These are phyloP conservation scores for Alviniconcha marisindica DNA, from an alignment of 1,140 invertebrate genomes.

Conservation along the genomic window DNA sequence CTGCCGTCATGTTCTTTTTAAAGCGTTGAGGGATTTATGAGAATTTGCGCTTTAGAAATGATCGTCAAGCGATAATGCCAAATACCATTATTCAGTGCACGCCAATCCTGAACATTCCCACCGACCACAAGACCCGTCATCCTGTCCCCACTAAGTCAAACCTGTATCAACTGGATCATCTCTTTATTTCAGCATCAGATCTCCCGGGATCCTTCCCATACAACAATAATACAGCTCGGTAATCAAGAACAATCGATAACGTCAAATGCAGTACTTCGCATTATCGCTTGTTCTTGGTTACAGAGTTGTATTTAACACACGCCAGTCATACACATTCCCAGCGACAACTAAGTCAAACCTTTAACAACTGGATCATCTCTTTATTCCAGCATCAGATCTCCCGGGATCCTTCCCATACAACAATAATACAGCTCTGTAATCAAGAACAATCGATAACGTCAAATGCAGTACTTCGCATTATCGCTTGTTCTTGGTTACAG, in stretches of 20 bases:
- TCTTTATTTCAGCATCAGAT: not conserved
- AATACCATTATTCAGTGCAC: not conserved
- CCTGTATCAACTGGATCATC: not conserved
- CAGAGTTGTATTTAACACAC: not conserved
- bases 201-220: constrained; percentile 15
- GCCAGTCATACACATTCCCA: not conserved
- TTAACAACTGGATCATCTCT: not conserved
- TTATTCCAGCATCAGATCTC: constrained; percentile 11
- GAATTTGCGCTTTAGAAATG: too few relatives aligned
- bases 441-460: not conserved
- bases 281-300: not conserved
- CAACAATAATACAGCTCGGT: too few relatives aligned
- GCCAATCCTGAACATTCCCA: not conserved
- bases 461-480: not conserved
- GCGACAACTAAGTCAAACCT: not conserved
- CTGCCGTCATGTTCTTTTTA: too few relatives aligned
- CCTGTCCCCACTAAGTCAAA: not conserved
- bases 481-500: not conserved
- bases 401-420: too few relatives aligned
- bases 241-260: not conserved
- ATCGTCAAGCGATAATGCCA: not conserved
- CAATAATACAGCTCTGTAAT: too few relatives aligned
- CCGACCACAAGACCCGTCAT: not conserved
- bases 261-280: not conserved
- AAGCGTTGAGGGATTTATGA: too few relatives aligned